Base-by-base conservation (phyloP, 2,113 vertebrate genomes). In the Oryzias javanicus region DNA sequence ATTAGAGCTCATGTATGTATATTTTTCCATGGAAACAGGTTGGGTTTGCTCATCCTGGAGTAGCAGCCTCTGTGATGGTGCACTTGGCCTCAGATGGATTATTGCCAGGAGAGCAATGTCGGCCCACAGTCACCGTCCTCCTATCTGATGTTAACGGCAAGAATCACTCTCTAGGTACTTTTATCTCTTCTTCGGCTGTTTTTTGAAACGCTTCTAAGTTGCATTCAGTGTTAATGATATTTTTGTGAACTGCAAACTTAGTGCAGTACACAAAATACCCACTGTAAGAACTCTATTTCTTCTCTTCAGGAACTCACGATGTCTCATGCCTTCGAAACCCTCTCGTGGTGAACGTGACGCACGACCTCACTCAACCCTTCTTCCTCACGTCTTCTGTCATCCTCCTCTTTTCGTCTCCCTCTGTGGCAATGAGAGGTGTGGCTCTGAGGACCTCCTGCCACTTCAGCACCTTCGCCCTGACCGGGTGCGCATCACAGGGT, bases 321-420 rank as follows among this genome's bases (percentile, higher is more conserved):
- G 84, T 98, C 62, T 97, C 93, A 0, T 99, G 97, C 67, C 90
- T 92, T 48, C 89, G 83, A 55, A 98, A 95, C 72, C 97, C 96
- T 0, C 78, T 97, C 52, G 52, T 94, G 78, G 83, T 97, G 57
- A 93, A 93, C 0, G 81, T 94, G 78, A 93, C 89, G 58, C 88
- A 79, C 0, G 86, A 91, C 76, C 83, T 85, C 6, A 86, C 90
- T 16, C 50, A 76, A 4, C 84, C 87, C 0, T 79, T 89, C 66
- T 86, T 81, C 70, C 75, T 42, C 48, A 91, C 86, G 0, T 59
- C 87, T 19, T 92, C 94, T 0, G 80, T 94, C 47, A 80, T 95
- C 70, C 85, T 99, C 62, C 92, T 93, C 75, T 92, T 98, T 79
- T 96, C 96, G 27, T 94, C 95, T 20, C 76, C 90, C 0, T 53